These are phyloP conservation scores for Porites cylindrica DNA, from an alignment of 92 coral and sea anemone genomes.

Conservation along the genomic window DNA sequence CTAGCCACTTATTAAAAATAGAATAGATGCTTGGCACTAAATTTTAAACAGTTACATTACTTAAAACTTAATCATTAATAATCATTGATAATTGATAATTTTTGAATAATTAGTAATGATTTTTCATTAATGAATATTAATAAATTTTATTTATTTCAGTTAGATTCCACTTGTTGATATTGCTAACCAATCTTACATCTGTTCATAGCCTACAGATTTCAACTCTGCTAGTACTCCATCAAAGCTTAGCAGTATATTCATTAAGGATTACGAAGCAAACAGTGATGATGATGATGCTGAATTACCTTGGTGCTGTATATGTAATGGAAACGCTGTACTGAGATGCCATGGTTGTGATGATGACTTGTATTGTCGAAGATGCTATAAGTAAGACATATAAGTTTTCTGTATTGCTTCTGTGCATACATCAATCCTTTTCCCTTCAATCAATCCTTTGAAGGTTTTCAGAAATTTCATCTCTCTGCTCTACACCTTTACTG, in stretches of 20 bases:
- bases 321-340: slow-evolving; percentile 95
- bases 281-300: slow-evolving; percentile 96
- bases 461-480: too few species aligned
- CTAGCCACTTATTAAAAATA: too few species aligned
- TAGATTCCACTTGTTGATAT: neutral
- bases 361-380: slow-evolving; percentile 95
- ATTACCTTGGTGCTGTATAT: slow-evolving; percentile 99
- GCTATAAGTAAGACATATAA: slow-evolving; percentile 74
- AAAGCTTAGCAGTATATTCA: slow-evolving; percentile 65
- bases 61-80: too few species aligned
- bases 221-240: slow-evolving; percentile 35
- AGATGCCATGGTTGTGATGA: slow-evolving; percentile 97
- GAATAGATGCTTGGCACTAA: too few species aligned
- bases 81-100: too few species aligned
- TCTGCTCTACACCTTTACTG: too few species aligned
- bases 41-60: too few species aligned
- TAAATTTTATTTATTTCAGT: neutral
- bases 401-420: too few species aligned
- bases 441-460: too few species aligned
- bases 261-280: slow-evolving; percentile 81
- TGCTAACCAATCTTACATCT: neutral
- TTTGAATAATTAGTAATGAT: too few species aligned
- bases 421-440: too few species aligned
- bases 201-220: neutral
- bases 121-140: too few species aligned